A percentile compares a stretch with the other conserved stretches of the same genome.
These are phyloP conservation scores for Acanthiza pusilla DNA, from an alignment of 2,797 vertebrate genomes.

Conservation along the genomic window DNA sequence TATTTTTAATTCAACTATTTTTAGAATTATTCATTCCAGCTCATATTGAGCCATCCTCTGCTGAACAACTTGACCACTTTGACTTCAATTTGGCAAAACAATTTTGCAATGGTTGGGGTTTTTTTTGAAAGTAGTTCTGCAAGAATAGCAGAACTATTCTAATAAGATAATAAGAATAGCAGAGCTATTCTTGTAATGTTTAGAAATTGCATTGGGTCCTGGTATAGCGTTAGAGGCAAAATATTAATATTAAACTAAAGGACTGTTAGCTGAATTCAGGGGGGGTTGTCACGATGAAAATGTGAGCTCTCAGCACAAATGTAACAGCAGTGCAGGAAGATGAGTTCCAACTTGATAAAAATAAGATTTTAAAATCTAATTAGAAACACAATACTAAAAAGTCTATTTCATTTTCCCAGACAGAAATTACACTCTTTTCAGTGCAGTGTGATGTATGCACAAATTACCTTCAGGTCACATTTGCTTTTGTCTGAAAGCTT, in stretches of 20 bases:
- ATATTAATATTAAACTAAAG: not conserved
- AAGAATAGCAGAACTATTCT: not conserved
- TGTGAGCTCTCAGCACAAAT: not conserved
- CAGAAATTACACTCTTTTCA: not conserved
- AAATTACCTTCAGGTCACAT: not conserved
- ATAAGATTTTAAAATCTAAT: not conserved
- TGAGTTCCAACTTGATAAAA: not conserved
- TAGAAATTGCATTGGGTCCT: not conserved
- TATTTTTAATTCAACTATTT: not conserved
- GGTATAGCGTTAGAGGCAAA: not conserved
- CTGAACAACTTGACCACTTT: not conserved
- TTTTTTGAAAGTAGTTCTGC: not conserved
- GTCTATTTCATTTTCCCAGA: not conserved
- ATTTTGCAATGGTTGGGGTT: not conserved
- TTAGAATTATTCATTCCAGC: not conserved
- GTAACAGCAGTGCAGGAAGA: not conserved
- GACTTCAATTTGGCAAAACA: not conserved
- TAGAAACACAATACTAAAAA: not conserved
- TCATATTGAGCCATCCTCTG: not conserved
- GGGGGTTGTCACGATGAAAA: not conserved
- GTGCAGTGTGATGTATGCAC: not conserved
- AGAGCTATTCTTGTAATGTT: not conserved
- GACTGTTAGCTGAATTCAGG: not conserved
- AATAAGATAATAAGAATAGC: not conserved
- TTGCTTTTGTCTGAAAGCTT: constrained; percentile 24